Percentiles rank a stretch among this genome's conserved stretches.
These are phyloP conservation scores for Vicugna pacos DNA, from an alignment of 2,113 vertebrate species.

Conservation along the genomic window DNA sequence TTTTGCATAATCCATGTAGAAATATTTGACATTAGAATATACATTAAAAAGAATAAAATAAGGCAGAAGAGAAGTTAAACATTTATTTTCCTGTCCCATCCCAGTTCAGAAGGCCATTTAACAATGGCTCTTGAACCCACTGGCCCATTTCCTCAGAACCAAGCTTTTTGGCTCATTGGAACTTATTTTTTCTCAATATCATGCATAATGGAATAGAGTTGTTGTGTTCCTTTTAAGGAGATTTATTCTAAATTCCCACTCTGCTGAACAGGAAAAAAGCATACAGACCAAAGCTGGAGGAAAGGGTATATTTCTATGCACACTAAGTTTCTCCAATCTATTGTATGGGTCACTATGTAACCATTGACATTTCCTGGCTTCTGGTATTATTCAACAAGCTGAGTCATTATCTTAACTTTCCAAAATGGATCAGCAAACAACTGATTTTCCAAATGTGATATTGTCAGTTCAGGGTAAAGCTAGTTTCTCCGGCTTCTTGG, in stretches of 20 bases:
- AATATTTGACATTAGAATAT: background rate
- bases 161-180: background rate
- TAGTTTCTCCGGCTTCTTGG: background rate
- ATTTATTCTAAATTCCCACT: background rate
- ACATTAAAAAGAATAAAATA: background rate
- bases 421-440: background rate
- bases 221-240: background rate
- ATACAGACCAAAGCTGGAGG: background rate
- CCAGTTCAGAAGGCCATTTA: background rate
- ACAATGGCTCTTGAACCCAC: background rate
- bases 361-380: background rate
- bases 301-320: background rate
- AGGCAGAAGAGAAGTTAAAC: background rate
- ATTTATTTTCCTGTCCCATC: too few relatives aligned
- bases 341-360: background rate
- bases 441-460: background rate
- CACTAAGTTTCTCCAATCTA: background rate
- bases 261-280: background rate
- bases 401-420: background rate
- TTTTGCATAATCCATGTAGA: background rate
- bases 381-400: background rate
- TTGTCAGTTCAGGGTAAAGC: background rate
- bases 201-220: background rate
- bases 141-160: background rate
- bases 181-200: background rate